phyloP scores from a whole-genome alignment of 2,797 vertebrate genomes.

The Pteronotus mesoamericanus region DNA sequence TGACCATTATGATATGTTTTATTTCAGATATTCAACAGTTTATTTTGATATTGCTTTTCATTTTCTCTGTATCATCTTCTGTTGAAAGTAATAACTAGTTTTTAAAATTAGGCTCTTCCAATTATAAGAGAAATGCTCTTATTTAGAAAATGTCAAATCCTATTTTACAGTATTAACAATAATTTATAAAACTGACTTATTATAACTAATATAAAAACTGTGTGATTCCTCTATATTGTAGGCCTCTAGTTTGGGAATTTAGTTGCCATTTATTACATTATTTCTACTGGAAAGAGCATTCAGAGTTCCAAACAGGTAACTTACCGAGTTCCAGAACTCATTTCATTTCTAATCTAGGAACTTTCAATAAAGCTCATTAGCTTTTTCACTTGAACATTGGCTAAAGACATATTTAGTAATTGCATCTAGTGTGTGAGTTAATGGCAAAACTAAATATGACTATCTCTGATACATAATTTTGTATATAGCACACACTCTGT shows the following conservation, averaged over 20 bases:
- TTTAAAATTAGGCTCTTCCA: background rate
- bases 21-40: background rate
- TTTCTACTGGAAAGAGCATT: conserved; percentile 32
- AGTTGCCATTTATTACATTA: background rate
- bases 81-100: conserved; percentile 41
- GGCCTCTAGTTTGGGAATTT: background rate
- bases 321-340: conserved; percentile 8
- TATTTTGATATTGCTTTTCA: conserved; percentile 8
- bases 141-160: conserved; percentile 12
- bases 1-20: background rate
- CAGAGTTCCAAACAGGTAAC: background rate
- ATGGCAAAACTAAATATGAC: background rate
- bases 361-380: background rate
- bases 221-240: background rate
- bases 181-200: background rate
- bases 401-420: background rate
- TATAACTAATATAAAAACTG: background rate
- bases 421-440: background rate
- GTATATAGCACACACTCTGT: background rate
- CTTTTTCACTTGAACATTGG: conserved; percentile 2
- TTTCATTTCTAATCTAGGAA: background rate
- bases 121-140: background rate
- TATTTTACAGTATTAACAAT: conserved; percentile 41
- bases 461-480: background rate
- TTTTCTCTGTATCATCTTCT: conserved; percentile 1